These are phyloP conservation scores for Acrossocheilus fasciatus DNA, from an alignment of 2,797 vertebrate species.

Conservation along the genomic window DNA sequence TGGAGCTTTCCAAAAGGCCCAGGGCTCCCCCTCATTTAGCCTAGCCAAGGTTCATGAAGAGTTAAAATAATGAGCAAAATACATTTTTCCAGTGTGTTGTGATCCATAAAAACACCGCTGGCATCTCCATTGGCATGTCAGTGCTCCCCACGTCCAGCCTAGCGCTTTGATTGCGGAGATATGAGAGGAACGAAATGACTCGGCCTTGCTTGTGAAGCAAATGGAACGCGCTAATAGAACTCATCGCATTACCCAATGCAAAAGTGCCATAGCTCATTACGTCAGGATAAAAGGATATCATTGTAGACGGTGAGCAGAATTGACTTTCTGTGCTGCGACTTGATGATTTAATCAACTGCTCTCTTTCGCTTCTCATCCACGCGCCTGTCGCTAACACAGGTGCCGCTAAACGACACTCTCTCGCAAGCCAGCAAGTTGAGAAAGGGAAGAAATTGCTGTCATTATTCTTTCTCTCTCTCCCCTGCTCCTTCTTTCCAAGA, in stretches of 20 bases:
- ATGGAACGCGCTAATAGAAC: slow-evolving; percentile 99
- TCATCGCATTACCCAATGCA: slow-evolving; percentile 98
- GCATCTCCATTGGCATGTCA: slow-evolving; percentile 76
- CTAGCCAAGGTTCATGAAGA: slow-evolving; percentile 68
- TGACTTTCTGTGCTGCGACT: slow-evolving; percentile 98
- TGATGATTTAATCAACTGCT: slow-evolving; percentile 99
- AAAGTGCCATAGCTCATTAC: slow-evolving; percentile 99
- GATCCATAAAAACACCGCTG: slow-evolving; percentile 88
- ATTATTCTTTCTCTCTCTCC: slow-evolving; percentile 83
- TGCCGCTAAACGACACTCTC: slow-evolving; percentile 90
- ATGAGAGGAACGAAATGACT: slow-evolving; percentile 94
- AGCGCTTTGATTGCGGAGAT: slow-evolving; percentile 97
- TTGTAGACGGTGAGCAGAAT: slow-evolving; percentile 99
- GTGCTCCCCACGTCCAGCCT: slow-evolving; percentile 75
- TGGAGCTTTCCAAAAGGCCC: slow-evolving; percentile 4
- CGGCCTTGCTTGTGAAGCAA: slow-evolving; percentile 98
- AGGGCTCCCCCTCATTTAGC: slow-evolving; percentile 40
- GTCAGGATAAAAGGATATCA: slow-evolving; percentile 99
- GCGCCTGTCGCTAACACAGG: slow-evolving; percentile 95
- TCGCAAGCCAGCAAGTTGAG: slow-evolving; percentile 25
- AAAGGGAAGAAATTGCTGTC: slow-evolving; percentile 92
- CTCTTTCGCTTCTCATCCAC: slow-evolving; percentile 99
- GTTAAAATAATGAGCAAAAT: slow-evolving; percentile 88
- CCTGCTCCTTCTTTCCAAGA: slow-evolving; percentile 72
- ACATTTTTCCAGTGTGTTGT: slow-evolving; percentile 87